phyloP scores from a whole-genome alignment of 2,888 invertebrate species.

The Aradus depressus region DNA sequence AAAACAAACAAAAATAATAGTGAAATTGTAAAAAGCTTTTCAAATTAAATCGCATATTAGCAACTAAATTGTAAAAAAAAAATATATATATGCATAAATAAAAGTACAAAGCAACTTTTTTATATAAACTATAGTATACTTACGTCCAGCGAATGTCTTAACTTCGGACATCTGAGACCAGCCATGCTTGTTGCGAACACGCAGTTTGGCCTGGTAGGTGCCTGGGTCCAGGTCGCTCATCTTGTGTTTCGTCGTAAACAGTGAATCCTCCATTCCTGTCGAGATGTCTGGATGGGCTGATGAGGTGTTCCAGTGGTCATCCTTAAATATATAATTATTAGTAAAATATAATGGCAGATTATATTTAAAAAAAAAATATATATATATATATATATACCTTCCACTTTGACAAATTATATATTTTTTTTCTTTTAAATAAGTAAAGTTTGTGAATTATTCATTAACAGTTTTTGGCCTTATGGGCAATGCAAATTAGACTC shows the following conservation, averaged over 20 bases:
- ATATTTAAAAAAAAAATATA: not conserved
- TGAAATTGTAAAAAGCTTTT: no score
- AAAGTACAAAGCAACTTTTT: no score
- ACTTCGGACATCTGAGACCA: slow-evolving; percentile 22
- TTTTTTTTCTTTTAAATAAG: no score
- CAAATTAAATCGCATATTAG: no score
- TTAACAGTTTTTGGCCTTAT: no score
- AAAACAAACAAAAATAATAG: no score
- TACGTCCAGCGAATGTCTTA: slow-evolving; percentile 18
- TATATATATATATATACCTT: not conserved
- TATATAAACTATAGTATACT: not conserved
- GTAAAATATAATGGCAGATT: not conserved
- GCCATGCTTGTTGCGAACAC: slow-evolving; percentile 21
- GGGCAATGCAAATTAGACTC: no score
- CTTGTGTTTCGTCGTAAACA: not conserved
- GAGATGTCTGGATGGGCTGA: not conserved
- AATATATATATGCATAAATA: no score
- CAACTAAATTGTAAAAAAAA: no score
- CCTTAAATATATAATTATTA: slow-evolving; percentile 1
- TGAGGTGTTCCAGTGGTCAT: slow-evolving; percentile 7
- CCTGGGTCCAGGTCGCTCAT: slow-evolving; percentile 10
- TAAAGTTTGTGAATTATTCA: no score
- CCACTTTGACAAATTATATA: no score
- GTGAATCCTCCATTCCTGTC: not conserved
- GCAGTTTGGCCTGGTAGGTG: slow-evolving; percentile 20